Base-by-base conservation (phyloP, 2,113 vertebrate species). In the Phrynosoma platyrhinos region DNA sequence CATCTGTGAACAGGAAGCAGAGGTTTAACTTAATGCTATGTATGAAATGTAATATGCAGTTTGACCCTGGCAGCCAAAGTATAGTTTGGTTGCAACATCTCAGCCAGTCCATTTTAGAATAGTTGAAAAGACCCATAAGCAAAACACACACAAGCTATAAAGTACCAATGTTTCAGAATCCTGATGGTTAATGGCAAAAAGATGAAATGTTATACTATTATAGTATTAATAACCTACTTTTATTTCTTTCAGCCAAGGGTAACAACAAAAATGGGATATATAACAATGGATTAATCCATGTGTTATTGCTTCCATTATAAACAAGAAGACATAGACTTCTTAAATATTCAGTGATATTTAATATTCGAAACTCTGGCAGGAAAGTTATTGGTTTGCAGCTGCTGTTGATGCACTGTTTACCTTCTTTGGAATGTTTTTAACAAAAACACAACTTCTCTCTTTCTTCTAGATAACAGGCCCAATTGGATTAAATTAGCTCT, bases 401-500 rank as follows among this genome's bases (percentile, higher is more conserved):
- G 25, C 18, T 81, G 58, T 3, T 88, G 47, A 4, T 89, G 18
- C 21, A 42, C 32, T 76, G 21, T 62, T 76, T 36, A 89, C 9
- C 80, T 68, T 76, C 2, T 32, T 76, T 87, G 32, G 58, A 5
- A 30, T 20, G 66, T 27, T 84, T 91, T 32, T 68, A 85, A 75
- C n/a, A 88, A n/a, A 84, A 71, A 23, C 12, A 30, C 89, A 82
- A 5, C 85, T 89, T 68, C 9, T 87, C 53, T 87, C 32, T 16
- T 12, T 90, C 62, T 75, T 81, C 52, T 87, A 84, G 14, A 16
- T 85, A 87, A 36, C 81, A 81, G 53, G 40, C 84, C 68, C 72
- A 93, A 95, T 83, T 92, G 4, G 86, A 90, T 95, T 94, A 90
- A 90, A 93, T 13, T 16, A 84, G 27, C 88, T 89, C 90, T 79